Percentiles rank a stretch among this genome's conserved stretches.
phyloP scores from a whole-genome alignment of 2,888 invertebrate genomes.

The Netelia inedita region DNA sequence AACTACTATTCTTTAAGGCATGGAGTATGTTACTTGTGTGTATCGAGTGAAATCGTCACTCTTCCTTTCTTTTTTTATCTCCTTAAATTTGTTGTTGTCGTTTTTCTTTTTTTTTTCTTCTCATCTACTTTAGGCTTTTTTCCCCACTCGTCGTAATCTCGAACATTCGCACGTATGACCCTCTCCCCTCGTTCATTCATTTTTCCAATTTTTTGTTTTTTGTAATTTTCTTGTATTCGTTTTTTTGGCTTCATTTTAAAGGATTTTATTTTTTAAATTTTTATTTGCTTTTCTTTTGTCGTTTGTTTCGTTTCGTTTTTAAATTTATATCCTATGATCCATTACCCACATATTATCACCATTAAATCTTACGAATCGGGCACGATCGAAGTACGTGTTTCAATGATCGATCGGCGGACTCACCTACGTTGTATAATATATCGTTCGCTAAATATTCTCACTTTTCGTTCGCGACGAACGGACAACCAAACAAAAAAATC shows the following conservation, averaged over 20 bases:
- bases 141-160: not conserved
- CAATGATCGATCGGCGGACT: conserved; percentile 16
- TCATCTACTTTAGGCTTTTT: conserved; percentile 45
- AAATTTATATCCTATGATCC: conserved; percentile 60
- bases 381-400: conserved; percentile 11
- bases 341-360: conserved; percentile 68
- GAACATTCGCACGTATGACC: too few relatives aligned
- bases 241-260: conserved; percentile 53
- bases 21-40: conserved; percentile 84
- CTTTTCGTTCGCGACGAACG: conserved; percentile 14
- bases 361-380: conserved; percentile 64
- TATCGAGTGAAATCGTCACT: conserved; percentile 74
- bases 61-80: conserved; percentile 41
- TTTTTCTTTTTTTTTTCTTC: conserved; percentile 34
- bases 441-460: conserved; percentile 3
- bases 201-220: conserved; percentile 38
- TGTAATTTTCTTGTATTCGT: conserved; percentile 42
- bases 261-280: conserved; percentile 30
- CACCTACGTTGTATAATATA: conserved; percentile 5
- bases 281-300: conserved; percentile 46
- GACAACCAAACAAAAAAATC: conserved; percentile 38
- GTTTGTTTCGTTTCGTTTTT: conserved; percentile 41
- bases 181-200: conserved; percentile 11
- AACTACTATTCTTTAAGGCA: conserved; percentile 84
- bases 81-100: conserved; percentile 35